A percentile compares a stretch with the other conserved stretches of the same genome.
These are phyloP conservation scores for Peucedramus taeniatus DNA, from an alignment of 2,113 vertebrate genomes.

Conservation along the genomic window DNA sequence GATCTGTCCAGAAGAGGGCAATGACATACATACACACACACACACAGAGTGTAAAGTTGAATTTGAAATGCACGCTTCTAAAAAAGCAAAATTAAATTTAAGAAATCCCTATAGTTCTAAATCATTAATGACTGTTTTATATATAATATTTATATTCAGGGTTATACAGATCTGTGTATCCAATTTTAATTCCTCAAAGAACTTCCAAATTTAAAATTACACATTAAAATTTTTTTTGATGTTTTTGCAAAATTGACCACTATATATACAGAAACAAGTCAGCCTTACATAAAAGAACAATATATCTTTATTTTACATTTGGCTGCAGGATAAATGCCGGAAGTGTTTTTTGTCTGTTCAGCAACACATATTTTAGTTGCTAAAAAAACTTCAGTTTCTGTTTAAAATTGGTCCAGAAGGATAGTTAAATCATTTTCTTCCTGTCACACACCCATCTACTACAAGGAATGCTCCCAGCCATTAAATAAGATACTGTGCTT, in stretches of 20 bases:
- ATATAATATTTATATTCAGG: not conserved
- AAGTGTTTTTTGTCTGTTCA: not conserved
- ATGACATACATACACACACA: not conserved
- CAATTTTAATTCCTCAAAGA: not conserved
- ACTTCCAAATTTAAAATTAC: not conserved
- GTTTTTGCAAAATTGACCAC: not conserved
- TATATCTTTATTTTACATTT: not conserved
- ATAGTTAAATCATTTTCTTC: not conserved
- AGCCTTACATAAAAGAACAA: not conserved
- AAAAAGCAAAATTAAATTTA: not conserved
- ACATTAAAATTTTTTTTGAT: not conserved
- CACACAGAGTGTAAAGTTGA: not conserved
- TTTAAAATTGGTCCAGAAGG: not conserved
- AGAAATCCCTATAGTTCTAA: not conserved
- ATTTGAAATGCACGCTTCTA: not conserved
- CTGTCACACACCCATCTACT: not conserved
- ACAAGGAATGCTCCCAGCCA: not conserved
- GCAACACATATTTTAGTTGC: not conserved
- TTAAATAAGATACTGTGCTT: not conserved
- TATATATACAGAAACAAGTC: not conserved
- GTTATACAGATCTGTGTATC: not conserved
- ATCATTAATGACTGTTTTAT: not conserved
- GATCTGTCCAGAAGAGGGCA: slow-evolving; percentile 57
- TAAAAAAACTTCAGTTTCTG: not conserved
- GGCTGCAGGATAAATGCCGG: not conserved